phyloP scores from a whole-genome alignment of 2,888 invertebrate genomes.

The Eupithecia centaureata region DNA sequence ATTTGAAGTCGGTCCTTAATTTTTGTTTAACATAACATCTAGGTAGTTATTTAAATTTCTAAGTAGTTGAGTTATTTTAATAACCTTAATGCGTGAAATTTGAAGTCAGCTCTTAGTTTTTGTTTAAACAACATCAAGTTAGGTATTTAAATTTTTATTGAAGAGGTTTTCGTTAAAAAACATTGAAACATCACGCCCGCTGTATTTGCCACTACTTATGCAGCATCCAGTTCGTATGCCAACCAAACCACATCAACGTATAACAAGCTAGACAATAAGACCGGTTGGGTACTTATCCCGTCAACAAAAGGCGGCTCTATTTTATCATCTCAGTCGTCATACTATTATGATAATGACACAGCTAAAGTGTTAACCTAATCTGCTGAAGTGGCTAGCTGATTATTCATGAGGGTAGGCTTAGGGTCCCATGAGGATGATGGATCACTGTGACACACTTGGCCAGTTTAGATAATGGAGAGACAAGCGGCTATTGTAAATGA shows the following conservation, averaged over 20 bases:
- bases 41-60: no score
- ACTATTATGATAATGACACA: constrained; percentile 51
- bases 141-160: no score
- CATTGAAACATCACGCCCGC: no score
- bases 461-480: constrained; percentile 54
- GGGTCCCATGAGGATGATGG: constrained; percentile 55
- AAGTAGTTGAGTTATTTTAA: no score
- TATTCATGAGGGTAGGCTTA: constrained; percentile 57
- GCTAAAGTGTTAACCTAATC: constrained; percentile 49
- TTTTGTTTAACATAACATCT: no score
- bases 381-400: constrained; percentile 46
- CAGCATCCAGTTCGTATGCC: no score
- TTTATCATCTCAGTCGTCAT: constrained; percentile 32
- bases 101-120: no score
- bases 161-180: no score
- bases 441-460: constrained; percentile 53
- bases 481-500: constrained; percentile 48
- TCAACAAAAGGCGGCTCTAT: constrained; percentile 24
- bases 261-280: neutral
- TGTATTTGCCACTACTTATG: no score
- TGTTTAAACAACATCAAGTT: no score
- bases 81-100: no score
- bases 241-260: neutral
- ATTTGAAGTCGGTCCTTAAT: no score
- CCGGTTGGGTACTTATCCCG: neutral